A percentile compares a stretch with the other conserved stretches of the same genome.
These are phyloP conservation scores for Centropus unirufus DNA, from an alignment of 2,113 vertebrate genomes.

Conservation along the genomic window DNA sequence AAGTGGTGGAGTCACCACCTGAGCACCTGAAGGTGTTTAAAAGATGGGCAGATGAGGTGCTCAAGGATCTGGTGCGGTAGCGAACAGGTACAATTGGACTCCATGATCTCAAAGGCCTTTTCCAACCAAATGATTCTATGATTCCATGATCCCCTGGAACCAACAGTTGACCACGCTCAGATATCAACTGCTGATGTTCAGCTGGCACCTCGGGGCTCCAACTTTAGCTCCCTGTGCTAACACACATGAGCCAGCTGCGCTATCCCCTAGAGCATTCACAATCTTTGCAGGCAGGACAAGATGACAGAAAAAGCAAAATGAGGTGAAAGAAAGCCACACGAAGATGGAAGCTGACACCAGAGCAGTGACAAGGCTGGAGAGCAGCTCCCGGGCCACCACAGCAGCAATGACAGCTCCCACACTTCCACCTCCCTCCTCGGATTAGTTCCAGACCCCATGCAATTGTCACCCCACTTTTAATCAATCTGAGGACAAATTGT, in stretches of 20 bases:
- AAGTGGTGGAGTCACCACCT: no score
- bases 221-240: background rate
- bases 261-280: background rate
- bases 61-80: no score
- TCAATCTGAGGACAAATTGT: background rate
- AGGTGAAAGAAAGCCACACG: no score
- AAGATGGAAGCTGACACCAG: background rate
- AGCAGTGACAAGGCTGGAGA: background rate
- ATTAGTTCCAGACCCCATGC: background rate
- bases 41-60: no score
- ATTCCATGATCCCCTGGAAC: background rate
- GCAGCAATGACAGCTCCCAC: no score
- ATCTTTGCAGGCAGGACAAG: background rate
- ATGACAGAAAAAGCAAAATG: background rate
- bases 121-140: no score
- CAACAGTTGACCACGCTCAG: background rate
- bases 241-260: rapidly evolving
- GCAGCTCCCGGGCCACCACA: rapidly evolving
- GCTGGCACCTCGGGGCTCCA: background rate
- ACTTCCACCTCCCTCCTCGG: background rate
- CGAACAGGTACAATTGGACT: no score
- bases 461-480: background rate
- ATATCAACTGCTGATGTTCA: background rate
- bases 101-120: no score
- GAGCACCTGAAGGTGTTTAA: no score